These are phyloP conservation scores for Scomber japonicus DNA, from an alignment of 2,113 vertebrate genomes.

Conservation along the genomic window DNA sequence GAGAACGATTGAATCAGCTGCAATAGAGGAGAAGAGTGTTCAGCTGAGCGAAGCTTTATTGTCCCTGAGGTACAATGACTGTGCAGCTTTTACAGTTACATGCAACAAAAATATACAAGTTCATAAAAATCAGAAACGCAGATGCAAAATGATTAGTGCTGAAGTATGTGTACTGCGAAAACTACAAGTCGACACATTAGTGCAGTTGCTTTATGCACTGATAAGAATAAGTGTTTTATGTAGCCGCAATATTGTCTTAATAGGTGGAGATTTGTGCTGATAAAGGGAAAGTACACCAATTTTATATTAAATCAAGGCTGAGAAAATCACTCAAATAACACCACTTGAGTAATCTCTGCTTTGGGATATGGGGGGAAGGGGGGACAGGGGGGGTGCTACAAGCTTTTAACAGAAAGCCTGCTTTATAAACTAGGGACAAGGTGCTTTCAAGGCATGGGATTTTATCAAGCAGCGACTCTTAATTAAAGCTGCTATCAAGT, in stretches of 20 bases:
- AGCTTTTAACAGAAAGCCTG: too few relatives aligned
- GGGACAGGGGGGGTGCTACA: too few relatives aligned
- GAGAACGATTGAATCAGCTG: conserved; percentile 37
- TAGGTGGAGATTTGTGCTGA: too few relatives aligned
- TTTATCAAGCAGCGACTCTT: too few relatives aligned
- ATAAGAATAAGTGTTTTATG: neutral
- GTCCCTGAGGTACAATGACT: conserved; percentile 12
- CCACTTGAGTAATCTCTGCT: too few relatives aligned
- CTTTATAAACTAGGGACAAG: too few relatives aligned
- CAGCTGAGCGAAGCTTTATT: conserved; percentile 7
- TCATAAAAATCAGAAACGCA: neutral
- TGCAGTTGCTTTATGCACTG: neutral
- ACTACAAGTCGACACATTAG: neutral
- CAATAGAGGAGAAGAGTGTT: neutral
- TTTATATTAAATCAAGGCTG: neutral
- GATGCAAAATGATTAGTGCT: neutral
- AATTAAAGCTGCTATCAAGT: neutral
- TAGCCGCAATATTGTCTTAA: neutral
- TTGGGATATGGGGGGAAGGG: too few relatives aligned
- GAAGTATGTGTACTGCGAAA: too few relatives aligned
- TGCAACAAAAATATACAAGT: neutral
- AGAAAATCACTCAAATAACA: too few relatives aligned
- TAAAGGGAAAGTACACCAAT: neutral
- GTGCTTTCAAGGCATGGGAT: too few relatives aligned
- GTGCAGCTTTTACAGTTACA: neutral